Evolutionary conservation across 2,113 vertebrate species (phyloP).

Genomic region (Sclerurus mexicanus): DNA sequence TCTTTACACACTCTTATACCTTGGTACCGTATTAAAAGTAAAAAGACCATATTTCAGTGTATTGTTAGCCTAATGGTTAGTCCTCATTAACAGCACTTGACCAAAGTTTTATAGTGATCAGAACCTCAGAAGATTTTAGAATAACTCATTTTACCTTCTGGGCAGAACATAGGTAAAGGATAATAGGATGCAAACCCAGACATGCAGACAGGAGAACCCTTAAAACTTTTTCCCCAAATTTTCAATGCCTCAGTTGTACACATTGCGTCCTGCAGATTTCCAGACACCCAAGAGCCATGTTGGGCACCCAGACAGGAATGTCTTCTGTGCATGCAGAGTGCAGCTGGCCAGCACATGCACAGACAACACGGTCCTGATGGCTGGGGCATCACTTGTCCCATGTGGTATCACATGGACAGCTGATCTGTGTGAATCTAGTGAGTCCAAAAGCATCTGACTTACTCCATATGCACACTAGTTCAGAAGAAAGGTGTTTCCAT

Average conservation of each 20-base stretch:
- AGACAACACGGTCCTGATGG: neutral
- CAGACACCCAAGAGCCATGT: neutral
- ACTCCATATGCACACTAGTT: accelerated
- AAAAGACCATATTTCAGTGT: neutral
- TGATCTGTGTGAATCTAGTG: neutral
- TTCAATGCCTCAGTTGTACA: neutral
- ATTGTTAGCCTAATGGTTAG: neutral
- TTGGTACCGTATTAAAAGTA: neutral
- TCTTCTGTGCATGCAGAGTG: neutral
- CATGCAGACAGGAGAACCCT: neutral
- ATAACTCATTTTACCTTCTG: neutral
- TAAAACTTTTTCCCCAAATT: neutral
- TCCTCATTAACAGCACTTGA: neutral
- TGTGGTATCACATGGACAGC: neutral
- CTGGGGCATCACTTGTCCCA: accelerated
- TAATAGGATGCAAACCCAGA: neutral
- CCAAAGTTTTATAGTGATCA: neutral
- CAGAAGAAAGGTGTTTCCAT: neutral
- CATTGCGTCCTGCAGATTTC: neutral
- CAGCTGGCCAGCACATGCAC: neutral
- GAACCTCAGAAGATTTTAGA: neutral
- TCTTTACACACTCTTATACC: neutral
- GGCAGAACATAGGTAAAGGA: neutral
- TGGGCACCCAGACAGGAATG: neutral
- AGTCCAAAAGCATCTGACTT: neutral